Base-by-base conservation (phyloP, 2,888 invertebrate species). In the Thyatira batis region DNA sequence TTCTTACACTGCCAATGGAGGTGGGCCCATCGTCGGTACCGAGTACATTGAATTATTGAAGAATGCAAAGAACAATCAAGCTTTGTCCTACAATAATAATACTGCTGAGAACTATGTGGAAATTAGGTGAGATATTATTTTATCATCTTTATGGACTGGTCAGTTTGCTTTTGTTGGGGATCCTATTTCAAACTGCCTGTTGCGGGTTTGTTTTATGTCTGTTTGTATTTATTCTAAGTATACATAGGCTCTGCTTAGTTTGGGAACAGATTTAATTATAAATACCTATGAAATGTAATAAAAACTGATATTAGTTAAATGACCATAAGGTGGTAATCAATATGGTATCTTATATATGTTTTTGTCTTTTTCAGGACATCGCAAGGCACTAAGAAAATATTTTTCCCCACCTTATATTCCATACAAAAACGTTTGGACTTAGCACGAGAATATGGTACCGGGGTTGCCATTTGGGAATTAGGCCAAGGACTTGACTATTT, bases 401-500 rank as follows among this genome's bases (percentile, higher is more conserved):
- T 97, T 84, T 98, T 95, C 88, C 98, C 98, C 3, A 96, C 98
- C 0, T 85, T 98, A n/a, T 94, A 95, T 74, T 98, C 98, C 0
- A 95, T 98, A 63, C 93, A 96, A 60, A 93, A 94, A 77, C 93
- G 98, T 63, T 88, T 98, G 13, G 94, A 97, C 55, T 87, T 98
- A 49, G 97, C 97, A 0, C 89, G 93, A 54, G 94, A 96, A 77
- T 92, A 97, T 51, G 96, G 96, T 8, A 95, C 95, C 2, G 98
- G 98, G 0, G 92, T 98, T 45, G 96, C 98, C 0, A 95, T 99
- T 71, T 98, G 98, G 98, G 98, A 99, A 81, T 87, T 98, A n/a
- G 98, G 98, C 0, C 98, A 99, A 87, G 98, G 98, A 20, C 90
- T 98, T 17, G 96, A 98, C 85, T 98, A 97, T 83, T 98, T 98